These are phyloP conservation scores for Bos javanicus DNA, from an alignment of 2,113 vertebrate genomes.

Conservation along the genomic window DNA sequence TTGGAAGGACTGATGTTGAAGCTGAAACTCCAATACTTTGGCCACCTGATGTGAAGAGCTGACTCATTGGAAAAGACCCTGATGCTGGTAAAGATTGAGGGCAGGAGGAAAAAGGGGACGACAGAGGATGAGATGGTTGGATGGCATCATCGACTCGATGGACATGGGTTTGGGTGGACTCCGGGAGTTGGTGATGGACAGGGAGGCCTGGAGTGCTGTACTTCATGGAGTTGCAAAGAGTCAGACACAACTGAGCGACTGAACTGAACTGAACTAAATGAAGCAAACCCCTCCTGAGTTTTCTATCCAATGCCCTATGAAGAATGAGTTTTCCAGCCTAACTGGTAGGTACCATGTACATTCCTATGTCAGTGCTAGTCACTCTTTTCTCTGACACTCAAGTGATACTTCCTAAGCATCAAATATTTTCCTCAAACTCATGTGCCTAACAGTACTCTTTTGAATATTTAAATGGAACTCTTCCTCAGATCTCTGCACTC, in stretches of 20 bases:
- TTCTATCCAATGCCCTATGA: background rate
- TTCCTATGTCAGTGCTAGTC: background rate
- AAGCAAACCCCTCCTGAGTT: background rate
- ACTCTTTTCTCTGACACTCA: background rate
- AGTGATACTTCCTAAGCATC: background rate
- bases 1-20: background rate
- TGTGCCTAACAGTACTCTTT: background rate
- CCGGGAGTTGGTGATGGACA: background rate
- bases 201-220: background rate
- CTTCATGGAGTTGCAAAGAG: accelerated
- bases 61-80: background rate
- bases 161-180: background rate
- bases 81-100: background rate
- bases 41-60: accelerated
- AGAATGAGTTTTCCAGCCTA: background rate
- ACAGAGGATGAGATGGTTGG: background rate
- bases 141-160: background rate
- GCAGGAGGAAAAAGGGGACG: background rate
- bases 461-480: background rate
- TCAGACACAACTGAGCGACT: accelerated
- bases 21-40: background rate
- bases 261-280: background rate
- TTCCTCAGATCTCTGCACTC: background rate
- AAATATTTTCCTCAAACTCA: background rate
- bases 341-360: background rate